phyloP scores from a whole-genome alignment of 2,113 vertebrate species.

The Panthera leo region DNA sequence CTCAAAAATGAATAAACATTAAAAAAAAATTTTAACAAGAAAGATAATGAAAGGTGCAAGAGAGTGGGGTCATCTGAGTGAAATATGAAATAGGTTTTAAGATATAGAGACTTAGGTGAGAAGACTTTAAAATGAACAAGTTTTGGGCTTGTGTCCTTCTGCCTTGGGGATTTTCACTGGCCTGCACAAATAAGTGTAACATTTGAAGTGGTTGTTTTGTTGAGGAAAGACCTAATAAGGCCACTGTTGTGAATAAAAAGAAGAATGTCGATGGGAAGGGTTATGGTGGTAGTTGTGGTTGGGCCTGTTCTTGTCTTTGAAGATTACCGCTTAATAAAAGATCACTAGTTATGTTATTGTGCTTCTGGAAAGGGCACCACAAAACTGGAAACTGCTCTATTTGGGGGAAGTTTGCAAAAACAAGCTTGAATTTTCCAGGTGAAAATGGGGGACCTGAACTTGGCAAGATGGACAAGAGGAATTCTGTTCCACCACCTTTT shows the following conservation, averaged over 20 bases:
- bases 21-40: background rate
- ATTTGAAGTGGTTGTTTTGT: background rate
- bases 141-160: background rate
- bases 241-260: background rate
- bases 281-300: background rate
- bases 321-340: background rate
- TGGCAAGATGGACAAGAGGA: background rate
- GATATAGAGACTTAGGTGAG: background rate
- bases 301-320: background rate
- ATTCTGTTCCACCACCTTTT: background rate
- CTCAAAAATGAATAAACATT: no score
- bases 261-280: background rate
- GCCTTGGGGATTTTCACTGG: background rate
- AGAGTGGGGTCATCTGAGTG: background rate
- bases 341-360: background rate
- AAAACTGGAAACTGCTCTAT: background rate
- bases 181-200: background rate
- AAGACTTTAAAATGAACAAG: background rate
- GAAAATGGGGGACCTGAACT: background rate
- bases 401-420: background rate
- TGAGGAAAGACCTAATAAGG: background rate
- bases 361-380: background rate
- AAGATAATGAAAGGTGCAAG: background rate
- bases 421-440: background rate
- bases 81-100: background rate